Conservation (phyloP, 2,888 invertebrate species). For the Glaucopsyche alexis region DNA sequence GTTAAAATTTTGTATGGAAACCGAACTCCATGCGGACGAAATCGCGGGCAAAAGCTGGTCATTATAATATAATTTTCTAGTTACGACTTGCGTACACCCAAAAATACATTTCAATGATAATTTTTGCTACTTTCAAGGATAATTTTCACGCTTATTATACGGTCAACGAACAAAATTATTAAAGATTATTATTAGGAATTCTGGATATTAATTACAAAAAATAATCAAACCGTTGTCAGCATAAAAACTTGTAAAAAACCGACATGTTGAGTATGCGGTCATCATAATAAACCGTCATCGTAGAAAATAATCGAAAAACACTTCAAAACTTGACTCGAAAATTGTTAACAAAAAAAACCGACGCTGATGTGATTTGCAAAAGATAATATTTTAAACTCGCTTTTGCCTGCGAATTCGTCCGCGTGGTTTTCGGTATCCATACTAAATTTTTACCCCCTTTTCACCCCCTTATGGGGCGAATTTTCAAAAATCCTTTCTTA, state of each 20-base stretch:
- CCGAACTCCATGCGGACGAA: no score
- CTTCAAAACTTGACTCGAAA: not conserved
- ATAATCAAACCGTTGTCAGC: not conserved
- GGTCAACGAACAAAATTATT: not conserved
- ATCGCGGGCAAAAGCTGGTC: no score
- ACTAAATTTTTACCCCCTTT: no score
- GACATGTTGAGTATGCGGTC: not conserved
- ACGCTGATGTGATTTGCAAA: not conserved
- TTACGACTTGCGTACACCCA: no score
- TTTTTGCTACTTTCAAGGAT: no score
- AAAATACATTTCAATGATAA: no score
- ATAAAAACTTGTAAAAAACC: not conserved
- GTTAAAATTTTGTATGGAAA: no score
- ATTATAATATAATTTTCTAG: no score
- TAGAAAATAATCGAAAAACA: conserved; percentile 19
- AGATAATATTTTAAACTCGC: not conserved
- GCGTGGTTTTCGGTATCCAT: no score
- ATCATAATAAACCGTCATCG: not conserved
- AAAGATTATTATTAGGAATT: not conserved
- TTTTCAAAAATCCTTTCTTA: no score
- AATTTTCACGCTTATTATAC: not conserved
- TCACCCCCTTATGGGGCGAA: no score
- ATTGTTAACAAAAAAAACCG: not conserved
- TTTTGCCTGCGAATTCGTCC: no score
- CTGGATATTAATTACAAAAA: not conserved